Evolutionary conservation across 2,113 vertebrate species (phyloP).

Genomic region (Dasypus novemcinctus): DNA sequence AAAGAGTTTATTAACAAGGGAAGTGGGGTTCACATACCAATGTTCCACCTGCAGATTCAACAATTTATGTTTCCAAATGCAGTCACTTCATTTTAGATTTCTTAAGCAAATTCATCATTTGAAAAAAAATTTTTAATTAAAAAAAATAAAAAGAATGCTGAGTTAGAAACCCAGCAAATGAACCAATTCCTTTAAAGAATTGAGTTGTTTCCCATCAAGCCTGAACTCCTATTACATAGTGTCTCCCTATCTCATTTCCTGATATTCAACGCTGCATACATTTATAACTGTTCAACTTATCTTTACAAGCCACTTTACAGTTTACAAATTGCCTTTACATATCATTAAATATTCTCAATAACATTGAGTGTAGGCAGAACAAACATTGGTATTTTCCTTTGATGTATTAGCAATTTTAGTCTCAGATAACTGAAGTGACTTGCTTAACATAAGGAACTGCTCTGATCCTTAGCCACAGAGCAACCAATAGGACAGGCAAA

Average conservation of each 20-base stretch:
- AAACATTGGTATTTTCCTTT: not conserved
- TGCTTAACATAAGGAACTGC: not conserved
- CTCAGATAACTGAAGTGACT: not conserved
- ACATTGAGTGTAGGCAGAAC: not conserved
- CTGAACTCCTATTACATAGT: not conserved
- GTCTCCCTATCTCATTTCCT: not conserved
- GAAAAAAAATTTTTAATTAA: not conserved
- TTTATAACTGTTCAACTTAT: not conserved
- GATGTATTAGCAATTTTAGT: not conserved
- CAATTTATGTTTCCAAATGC: not conserved
- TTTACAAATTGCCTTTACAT: not conserved
- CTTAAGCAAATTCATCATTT: not conserved
- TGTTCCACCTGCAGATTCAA: not conserved
- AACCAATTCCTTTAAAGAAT: not conserved
- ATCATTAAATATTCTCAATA: slow-evolving; percentile 6
- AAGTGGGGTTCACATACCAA: not conserved
- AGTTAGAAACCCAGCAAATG: not conserved
- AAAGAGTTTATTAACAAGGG: slow-evolving; percentile 12
- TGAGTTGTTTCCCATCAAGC: not conserved
- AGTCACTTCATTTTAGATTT: slow-evolving; percentile 29
- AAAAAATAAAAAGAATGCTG: not conserved
- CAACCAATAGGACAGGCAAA: not conserved
- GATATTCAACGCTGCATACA: not conserved
- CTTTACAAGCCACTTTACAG: not conserved
- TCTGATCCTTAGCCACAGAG: not conserved